Conservation (phyloP, 2,113 vertebrate genomes). For the Chloropsis cyanopogon region DNA sequence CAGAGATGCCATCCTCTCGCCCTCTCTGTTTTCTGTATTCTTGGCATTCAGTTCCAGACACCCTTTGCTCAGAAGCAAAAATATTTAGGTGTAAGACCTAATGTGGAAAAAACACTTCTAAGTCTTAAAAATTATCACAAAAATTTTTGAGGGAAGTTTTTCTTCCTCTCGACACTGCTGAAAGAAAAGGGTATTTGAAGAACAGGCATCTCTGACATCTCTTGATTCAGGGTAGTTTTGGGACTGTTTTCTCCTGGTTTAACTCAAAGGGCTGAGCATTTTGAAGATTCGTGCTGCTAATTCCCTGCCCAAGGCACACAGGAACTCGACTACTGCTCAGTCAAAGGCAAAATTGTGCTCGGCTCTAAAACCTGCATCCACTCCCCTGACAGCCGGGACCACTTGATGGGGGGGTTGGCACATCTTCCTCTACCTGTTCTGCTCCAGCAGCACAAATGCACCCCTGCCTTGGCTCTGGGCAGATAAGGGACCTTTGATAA, state of each 20-base stretch:
- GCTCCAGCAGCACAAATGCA: neutral
- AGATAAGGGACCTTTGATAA: neutral
- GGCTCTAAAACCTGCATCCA: fast-evolving
- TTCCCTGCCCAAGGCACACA: neutral
- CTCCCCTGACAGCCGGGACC: neutral
- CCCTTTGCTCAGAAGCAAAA: neutral
- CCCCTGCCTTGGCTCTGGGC: neutral
- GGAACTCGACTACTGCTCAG: neutral
- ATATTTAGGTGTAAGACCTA: neutral
- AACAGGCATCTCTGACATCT: neutral
- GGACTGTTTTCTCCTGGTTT: neutral
- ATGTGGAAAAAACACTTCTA: neutral
- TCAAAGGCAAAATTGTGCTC: neutral
- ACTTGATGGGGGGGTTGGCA: neutral
- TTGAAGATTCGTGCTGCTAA: neutral
- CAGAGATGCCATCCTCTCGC: neutral
- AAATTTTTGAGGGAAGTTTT: neutral
- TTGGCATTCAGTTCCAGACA: neutral
- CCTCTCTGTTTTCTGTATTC: neutral
- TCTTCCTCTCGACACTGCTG: neutral
- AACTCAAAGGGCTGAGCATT: neutral
- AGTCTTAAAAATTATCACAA: neutral
- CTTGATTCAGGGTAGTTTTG: neutral
- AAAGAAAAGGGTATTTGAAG: neutral
- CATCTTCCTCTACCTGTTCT: neutral